phyloP scores from a whole-genome alignment of 2,888 invertebrate genomes.

The Tromatobia lineatoria region DNA sequence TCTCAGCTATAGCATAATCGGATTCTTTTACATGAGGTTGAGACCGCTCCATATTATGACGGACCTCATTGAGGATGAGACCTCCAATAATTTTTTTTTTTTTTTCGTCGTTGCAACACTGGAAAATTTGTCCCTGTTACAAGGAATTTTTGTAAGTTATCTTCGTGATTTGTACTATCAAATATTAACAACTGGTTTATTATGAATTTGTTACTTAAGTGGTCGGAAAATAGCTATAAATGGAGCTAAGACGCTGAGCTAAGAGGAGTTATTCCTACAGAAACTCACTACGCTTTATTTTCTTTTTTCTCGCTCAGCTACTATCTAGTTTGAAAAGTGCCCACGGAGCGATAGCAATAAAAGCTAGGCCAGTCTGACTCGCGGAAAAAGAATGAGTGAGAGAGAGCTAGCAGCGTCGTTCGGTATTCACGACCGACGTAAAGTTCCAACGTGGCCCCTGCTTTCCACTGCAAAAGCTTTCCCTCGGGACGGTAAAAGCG shows the following conservation, averaged over 20 bases:
- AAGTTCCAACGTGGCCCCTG: constrained; percentile 44
- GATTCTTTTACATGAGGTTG: too few species aligned
- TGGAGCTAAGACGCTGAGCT: not conserved
- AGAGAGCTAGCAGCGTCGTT: constrained; percentile 24
- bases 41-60: too few species aligned
- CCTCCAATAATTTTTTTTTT: too few species aligned
- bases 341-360: constrained; percentile 52
- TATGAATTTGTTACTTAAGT: not conserved
- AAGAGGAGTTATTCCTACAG: not conserved
- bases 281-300: constrained; percentile 1
- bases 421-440: constrained; percentile 55
- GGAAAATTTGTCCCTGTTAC: too few species aligned
- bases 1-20: too few species aligned
- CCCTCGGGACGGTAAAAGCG: constrained; percentile 39
- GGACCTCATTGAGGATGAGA: too few species aligned
- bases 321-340: constrained; percentile 40
- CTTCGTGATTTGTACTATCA: not conserved
- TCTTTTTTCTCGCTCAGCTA: not conserved
- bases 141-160: not conserved
- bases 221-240: not conserved
- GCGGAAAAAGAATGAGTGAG: constrained; percentile 4
- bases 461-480: constrained; percentile 29
- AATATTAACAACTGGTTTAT: not conserved
- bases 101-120: too few species aligned
- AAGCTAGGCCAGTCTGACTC: constrained; percentile 38